These are phyloP conservation scores for Pseudococcus viburni DNA, from an alignment of 2,888 invertebrate species.

Conservation along the genomic window DNA sequence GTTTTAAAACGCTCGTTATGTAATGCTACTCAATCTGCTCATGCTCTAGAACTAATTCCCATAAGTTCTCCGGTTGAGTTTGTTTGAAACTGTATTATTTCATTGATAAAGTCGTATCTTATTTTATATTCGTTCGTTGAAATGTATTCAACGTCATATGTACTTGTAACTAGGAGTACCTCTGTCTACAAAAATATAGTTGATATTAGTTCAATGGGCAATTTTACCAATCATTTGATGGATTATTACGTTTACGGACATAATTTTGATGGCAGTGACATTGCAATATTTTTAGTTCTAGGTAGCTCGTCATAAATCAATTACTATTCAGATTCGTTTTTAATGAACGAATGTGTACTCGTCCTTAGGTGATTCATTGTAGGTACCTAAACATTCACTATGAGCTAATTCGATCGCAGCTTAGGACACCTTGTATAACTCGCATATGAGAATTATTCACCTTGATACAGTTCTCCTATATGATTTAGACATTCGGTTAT, in stretches of 20 bases:
- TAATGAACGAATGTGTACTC: not conserved
- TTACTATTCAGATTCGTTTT: not conserved
- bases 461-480: slow-evolving; percentile 38
- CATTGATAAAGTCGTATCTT: slow-evolving; percentile 14
- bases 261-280: slow-evolving; percentile 6
- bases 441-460: not conserved
- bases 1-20: slow-evolving; percentile 35
- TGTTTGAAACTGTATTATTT: not conserved
- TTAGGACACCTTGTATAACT: slow-evolving; percentile 34
- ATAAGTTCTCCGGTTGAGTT: not conserved
- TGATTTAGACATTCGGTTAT: slow-evolving; percentile 45
- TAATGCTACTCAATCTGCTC: not conserved
- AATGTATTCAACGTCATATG: not conserved
- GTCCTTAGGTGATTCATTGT: not conserved
- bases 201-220: not conserved
- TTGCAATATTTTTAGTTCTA: not conserved
- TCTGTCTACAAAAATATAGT: not conserved
- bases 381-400: not conserved
- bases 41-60: slow-evolving; percentile 1
- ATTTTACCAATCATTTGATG: not conserved
- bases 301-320: slow-evolving; percentile 16
- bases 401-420: not conserved
- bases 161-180: not conserved
- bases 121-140: not conserved
- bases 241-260: slow-evolving; percentile 24